phyloP scores from a whole-genome alignment of 23 tunicate genomes.

The Clavelina lepadiformis region DNA sequence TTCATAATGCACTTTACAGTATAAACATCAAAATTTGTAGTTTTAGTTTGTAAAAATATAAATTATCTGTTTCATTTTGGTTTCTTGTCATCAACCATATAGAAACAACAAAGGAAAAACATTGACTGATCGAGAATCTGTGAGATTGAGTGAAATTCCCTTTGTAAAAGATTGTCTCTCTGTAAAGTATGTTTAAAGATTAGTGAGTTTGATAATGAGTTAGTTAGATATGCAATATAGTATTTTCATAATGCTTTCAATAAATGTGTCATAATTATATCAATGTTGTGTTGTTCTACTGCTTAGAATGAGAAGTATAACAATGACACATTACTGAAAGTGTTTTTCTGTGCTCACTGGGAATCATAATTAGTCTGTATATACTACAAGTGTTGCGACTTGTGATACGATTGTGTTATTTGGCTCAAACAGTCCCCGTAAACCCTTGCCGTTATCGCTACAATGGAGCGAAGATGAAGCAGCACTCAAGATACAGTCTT shows the following conservation, averaged over 20 bases:
- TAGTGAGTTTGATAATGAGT: no score
- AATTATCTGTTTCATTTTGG: neutral
- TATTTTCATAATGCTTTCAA: no score
- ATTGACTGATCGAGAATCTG: neutral
- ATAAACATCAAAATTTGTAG: neutral
- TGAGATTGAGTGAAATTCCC: constrained; percentile 9
- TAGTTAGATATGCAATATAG: no score
- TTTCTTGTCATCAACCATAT: neutral
- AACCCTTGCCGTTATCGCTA: constrained; percentile 85
- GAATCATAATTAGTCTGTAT: no score
- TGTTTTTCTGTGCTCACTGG: no score
- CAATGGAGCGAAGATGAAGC: constrained; percentile 79
- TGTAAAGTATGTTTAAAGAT: constrained; percentile 3
- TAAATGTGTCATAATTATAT: no score
- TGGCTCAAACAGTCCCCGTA: constrained; percentile 82
- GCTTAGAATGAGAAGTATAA: no score
- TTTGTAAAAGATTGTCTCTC: constrained; percentile 5
- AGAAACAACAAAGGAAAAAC: constrained; percentile 7
- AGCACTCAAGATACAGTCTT: constrained; percentile 79
- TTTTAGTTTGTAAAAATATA: neutral
- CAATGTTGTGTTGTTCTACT: no score
- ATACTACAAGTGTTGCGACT: no score
- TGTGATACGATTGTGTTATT: no score
- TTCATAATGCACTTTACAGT: no score
- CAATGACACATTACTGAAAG: no score